Percentiles rank a stretch among this genome's conserved stretches.
Conservation (phyloP, 2,113 vertebrate genomes). For the Aramus guarauna region DNA sequence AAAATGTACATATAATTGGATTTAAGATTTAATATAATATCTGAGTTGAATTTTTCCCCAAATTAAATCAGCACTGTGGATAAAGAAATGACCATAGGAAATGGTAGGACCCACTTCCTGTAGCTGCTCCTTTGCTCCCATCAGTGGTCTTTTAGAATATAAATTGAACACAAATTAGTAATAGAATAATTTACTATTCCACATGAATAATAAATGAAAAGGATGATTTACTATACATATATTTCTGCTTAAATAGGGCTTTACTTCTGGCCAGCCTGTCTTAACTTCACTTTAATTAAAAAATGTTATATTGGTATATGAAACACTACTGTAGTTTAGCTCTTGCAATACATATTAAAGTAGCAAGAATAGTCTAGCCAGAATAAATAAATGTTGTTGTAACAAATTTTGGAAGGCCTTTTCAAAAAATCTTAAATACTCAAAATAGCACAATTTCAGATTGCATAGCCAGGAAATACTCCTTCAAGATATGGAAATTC, state of each 20-base stretch:
- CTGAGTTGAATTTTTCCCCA: background rate
- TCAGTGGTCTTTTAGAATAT: slow-evolving; percentile 19
- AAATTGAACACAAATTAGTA: slow-evolving; percentile 49
- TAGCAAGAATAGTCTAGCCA: background rate
- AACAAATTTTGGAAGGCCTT: background rate
- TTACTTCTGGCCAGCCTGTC: background rate
- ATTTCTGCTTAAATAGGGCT: slow-evolving; percentile 15
- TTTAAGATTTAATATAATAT: background rate
- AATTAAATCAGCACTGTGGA: background rate
- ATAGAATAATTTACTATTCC: slow-evolving; percentile 48
- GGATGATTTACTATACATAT: slow-evolving; percentile 10
- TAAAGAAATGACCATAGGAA: slow-evolving; percentile 20
- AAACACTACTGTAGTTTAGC: background rate
- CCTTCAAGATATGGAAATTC: background rate
- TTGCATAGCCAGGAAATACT: background rate
- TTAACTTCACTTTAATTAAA: slow-evolving; percentile 42
- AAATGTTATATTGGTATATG: background rate
- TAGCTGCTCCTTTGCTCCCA: background rate
- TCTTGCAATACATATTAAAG: background rate
- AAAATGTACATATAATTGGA: background rate
- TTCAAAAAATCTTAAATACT: background rate
- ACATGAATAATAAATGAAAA: slow-evolving; percentile 55
- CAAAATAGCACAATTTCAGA: background rate
- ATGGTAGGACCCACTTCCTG: slow-evolving; percentile 12
- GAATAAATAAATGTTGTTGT: background rate